These are phyloP conservation scores for Acanthosoma haemorrhoidale DNA, from an alignment of 2,888 invertebrate genomes.

Conservation along the genomic window DNA sequence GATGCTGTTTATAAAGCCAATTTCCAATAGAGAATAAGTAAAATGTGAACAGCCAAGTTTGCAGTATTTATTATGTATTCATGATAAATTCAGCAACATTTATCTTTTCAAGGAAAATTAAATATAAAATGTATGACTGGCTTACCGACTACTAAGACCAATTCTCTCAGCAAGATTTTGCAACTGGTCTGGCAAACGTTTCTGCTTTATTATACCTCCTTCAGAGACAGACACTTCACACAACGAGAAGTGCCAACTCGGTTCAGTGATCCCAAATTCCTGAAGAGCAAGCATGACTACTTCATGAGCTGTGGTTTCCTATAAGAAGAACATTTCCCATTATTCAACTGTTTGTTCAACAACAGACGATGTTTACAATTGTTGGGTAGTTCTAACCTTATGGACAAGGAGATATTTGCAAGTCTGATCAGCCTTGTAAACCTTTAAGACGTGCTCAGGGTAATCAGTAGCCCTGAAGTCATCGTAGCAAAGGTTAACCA, in stretches of 20 bases:
- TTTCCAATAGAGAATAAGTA: too few relatives aligned
- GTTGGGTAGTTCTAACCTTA: conserved; percentile 54
- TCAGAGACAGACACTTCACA: conserved; percentile 96
- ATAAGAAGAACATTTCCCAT: conserved; percentile 32
- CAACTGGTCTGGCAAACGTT: conserved; percentile 86
- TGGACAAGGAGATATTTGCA: conserved; percentile 95
- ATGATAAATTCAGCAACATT: too few relatives aligned
- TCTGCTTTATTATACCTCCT: conserved; percentile 92
- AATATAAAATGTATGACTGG: too few relatives aligned
- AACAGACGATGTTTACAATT: background rate
- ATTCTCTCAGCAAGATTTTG: conserved; percentile 95
- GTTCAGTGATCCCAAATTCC: conserved; percentile 92
- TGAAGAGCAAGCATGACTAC: conserved; percentile 95
- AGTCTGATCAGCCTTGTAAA: conserved; percentile 92
- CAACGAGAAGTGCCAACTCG: conserved; percentile 87
- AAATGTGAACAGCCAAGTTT: too few relatives aligned
- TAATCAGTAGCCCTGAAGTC: conserved; percentile 74
- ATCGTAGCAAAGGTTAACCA: conserved; percentile 69
- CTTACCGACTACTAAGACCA: conserved; percentile 57
- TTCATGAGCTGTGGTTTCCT: conserved; percentile 61
- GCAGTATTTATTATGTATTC: too few relatives aligned
- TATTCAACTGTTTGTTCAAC: background rate
- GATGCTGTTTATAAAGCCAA: too few relatives aligned
- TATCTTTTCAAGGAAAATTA: too few relatives aligned
- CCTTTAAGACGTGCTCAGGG: conserved; percentile 95